Evolutionary conservation across 2,113 vertebrate species (phyloP), one percentile per base, ranked within the genome.

Genomic region (Ardeotis arabs): DNA sequence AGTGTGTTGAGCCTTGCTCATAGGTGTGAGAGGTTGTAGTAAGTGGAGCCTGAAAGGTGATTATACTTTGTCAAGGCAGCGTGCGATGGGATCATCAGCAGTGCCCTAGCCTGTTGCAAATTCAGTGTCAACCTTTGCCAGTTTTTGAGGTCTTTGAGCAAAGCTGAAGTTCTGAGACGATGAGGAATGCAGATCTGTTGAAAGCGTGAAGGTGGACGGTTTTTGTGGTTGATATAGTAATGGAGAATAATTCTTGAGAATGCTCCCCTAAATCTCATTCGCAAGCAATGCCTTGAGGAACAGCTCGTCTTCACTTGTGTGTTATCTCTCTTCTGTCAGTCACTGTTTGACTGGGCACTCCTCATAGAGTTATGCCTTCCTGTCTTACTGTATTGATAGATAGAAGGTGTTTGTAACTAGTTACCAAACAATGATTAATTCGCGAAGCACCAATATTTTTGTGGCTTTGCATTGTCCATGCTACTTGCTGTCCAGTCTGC

Each of bases 241-340:
- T 33, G 41, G 44, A 47, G 35, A 66, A 59, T 11, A 70, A 63
- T 62, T 92, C 12, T 10, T 94, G 29, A 67, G 31, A 66, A 24
- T 21, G 44, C 5, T 29, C 15, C 14, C 23, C 47, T 84, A 28
- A 81, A 58, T 60, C 64, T 93, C 4, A 4, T 39, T 37, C 72
- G 52, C 27, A 55, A 45, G 18, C 47, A 59, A 5, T 8, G 20
- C 1, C 0, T 18, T 4, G 5, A 3, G 1, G 11, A 69, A 2
- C 31, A 91, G 35, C 68, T 87, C 19, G 22, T 50, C 45, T 81
- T 94, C 29, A 16, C 9, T 75, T 4, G 1, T 0, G 0, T 7
- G 5, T 84, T 83, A 2, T 3, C 27, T 69, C 29, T 86, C 24
- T 62, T 91, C 59, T 29, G 11, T 74, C 52, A 72, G 28, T 62